Base-by-base conservation (phyloP, 2,113 vertebrate genomes). In the Zosterops borbonicus region DNA sequence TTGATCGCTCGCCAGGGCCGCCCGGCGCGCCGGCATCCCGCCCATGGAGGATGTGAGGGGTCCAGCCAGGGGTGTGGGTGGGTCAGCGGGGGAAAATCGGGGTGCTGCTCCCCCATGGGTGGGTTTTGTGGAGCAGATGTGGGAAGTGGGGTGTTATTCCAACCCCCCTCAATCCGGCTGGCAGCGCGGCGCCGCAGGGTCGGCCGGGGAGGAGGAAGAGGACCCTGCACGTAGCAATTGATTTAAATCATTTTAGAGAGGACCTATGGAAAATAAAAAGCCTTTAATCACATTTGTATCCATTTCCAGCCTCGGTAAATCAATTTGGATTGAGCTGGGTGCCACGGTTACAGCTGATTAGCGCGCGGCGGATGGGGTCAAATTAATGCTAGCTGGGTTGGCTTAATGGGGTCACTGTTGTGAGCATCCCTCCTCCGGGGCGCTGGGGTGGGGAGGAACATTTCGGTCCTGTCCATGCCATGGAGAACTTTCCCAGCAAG, bases 231-330 rank as follows among this genome's bases (percentile, higher is more conserved):
- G 35, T 89, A 96, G 92, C 97, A 96, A 98, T 98, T 98, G 97
- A 97, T 97, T 97, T 97, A 97, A 97, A 97, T 97, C 97, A 97
- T 98, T 98, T 98, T 96, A 97, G 97, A 95, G 98, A 98, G 97
- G 97, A 97, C 97, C 97, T 97, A 95, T 97, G 97, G 96, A 97
- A 98, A 98, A 98, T 97, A 98, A 97, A 98, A 98, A 98, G 97
- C 97, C 97, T 97, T 97, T 98, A 98, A 98, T 98, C 98, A 98
- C 98, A 98, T 98, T 98, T 98, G 98, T 98, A 98, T 98, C 98
- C 98, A 98, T 98, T 98, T 97, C 96, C 97, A 97, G 97, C 75
- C 97, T 97, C 94, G 22, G 98, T 98, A 98, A 98, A 98, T 98
- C 98, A 98, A 98, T 98, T 98, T 98, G 98, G 96, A 98, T 98